These are phyloP conservation scores for Bugula neritina DNA, from an alignment of 2,888 invertebrate species.

Conservation along the genomic window DNA sequence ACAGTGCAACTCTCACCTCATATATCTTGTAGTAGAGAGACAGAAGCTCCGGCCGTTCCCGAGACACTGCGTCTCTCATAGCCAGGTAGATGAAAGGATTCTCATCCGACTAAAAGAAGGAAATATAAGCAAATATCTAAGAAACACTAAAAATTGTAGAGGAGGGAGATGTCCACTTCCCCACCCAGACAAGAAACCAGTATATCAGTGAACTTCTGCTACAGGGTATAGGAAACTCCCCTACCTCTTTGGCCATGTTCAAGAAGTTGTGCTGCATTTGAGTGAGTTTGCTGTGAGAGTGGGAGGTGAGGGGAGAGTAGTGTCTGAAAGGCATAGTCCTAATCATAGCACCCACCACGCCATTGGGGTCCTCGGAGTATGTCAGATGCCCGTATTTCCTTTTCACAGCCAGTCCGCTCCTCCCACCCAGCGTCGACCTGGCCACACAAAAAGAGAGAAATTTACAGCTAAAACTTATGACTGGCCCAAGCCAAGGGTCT, in stretches of 20 bases:
- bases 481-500: no score
- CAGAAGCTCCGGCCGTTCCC: conserved; percentile 49
- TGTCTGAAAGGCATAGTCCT: neutral
- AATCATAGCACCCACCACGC: conserved; percentile 1
- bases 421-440: conserved; percentile 43
- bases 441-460: no score
- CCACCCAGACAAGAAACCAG: no score
- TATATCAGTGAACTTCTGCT: neutral
- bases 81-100: conserved; percentile 37
- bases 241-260: neutral
- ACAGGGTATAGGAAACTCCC: neutral
- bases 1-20: conserved; percentile 43
- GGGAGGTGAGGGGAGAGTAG: neutral
- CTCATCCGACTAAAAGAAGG: neutral
- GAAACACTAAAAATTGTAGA: neutral
- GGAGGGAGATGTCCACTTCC: no score
- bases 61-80: conserved; percentile 47
- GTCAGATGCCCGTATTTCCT: conserved; percentile 83
- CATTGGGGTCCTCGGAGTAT: conserved; percentile 72
- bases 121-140: neutral
- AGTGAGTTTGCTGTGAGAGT: neutral
- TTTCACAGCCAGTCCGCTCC: conserved; percentile 67
- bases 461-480: no score
- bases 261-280: neutral
- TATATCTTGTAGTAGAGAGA: conserved; percentile 41